Percentiles rank a stretch among this genome's conserved stretches.
These are phyloP conservation scores for Dasysyrphus tricinctus DNA, from an alignment of 2,888 invertebrate genomes.

Conservation along the genomic window DNA sequence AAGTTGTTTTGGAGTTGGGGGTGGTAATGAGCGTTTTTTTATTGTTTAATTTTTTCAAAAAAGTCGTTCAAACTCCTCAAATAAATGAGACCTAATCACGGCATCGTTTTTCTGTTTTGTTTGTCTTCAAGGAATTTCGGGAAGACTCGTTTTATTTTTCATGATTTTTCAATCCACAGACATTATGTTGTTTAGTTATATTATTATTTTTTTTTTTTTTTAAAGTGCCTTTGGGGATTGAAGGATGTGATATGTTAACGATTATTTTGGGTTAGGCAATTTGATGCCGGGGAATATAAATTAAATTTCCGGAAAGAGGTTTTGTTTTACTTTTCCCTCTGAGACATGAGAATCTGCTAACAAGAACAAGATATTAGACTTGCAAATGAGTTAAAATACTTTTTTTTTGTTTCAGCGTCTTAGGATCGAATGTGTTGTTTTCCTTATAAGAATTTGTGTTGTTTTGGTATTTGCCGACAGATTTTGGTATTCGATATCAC, in stretches of 20 bases:
- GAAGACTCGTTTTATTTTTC: slow-evolving; percentile 9
- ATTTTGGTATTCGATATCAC: no score
- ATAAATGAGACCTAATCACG: slow-evolving; percentile 65
- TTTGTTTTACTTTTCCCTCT: slow-evolving; percentile 3
- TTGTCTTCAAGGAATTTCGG: background rate
- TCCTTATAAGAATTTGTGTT: background rate
- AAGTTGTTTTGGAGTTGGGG: background rate
- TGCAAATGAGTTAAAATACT: slow-evolving; percentile 31
- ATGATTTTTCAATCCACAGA: slow-evolving; percentile 19
- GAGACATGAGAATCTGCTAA: slow-evolving; percentile 7
- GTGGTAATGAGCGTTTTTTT: slow-evolving; percentile 10
- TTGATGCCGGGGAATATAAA: slow-evolving; percentile 34
- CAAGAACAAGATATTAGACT: slow-evolving; percentile 31
- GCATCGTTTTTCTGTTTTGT: slow-evolving; percentile 17
- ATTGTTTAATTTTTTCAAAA: background rate
- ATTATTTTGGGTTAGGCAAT: slow-evolving; percentile 48
- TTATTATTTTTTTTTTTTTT: background rate
- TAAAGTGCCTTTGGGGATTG: background rate
- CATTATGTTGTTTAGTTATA: background rate
- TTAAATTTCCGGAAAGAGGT: background rate
- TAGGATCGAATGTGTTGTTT: slow-evolving; percentile 9
- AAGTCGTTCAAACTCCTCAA: slow-evolving; percentile 51
- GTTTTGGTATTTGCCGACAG: background rate
- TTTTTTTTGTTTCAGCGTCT: background rate
- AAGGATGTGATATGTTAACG: slow-evolving; percentile 14